Conservation (phyloP, 2,113 vertebrate genomes). For the Calidris pygmaea region DNA sequence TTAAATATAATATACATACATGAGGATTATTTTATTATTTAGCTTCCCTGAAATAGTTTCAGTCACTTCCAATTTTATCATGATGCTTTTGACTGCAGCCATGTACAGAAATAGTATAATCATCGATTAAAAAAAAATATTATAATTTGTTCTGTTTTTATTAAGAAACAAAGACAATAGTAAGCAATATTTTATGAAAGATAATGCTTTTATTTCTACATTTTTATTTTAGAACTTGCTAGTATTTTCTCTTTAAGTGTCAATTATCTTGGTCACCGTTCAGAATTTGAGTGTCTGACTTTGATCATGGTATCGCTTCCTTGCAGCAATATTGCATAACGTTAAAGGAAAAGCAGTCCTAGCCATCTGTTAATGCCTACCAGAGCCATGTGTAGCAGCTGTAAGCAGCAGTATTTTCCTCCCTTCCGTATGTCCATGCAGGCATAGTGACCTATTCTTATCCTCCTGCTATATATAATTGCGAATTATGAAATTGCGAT, state of each 20-base stretch:
- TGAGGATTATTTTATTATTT: not conserved
- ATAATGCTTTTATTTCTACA: not conserved
- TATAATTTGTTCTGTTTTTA: not conserved
- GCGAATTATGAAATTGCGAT: not conserved
- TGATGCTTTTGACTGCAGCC: not conserved
- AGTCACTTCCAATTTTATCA: not conserved
- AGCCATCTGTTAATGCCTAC: constrained; percentile 45
- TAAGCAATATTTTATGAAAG: not conserved
- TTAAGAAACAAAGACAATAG: not conserved
- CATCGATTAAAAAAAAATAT: not conserved
- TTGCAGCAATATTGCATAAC: not conserved
- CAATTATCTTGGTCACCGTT: not conserved
- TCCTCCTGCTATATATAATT: not conserved
- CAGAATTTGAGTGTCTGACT: not conserved
- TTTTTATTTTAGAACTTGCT: not conserved
- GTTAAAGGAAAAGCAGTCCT: not conserved
- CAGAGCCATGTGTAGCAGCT: constrained; percentile 37
- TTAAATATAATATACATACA: not conserved
- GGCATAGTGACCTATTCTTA: not conserved
- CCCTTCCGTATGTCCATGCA: constrained; percentile 27
- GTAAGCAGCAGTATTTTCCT: constrained; percentile 41
- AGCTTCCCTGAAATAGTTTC: not conserved
- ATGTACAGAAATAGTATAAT: not conserved
- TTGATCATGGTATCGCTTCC: not conserved
- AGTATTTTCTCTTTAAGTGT: not conserved